Evolutionary conservation across 2,888 invertebrate species (phyloP).

Genomic region (Agrotis puta): DNA sequence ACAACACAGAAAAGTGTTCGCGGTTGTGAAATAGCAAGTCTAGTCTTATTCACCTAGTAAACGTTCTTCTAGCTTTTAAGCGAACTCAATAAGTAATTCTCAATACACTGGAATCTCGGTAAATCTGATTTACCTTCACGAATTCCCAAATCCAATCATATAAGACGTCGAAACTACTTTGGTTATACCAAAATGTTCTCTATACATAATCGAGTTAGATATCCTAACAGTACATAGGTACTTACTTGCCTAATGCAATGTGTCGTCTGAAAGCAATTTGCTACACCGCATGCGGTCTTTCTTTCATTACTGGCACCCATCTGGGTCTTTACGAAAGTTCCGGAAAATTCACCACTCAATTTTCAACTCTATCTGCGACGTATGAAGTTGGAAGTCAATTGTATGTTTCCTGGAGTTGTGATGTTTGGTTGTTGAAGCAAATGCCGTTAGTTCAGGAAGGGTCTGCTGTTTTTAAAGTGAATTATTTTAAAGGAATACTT

Average conservation of each 20-base stretch:
- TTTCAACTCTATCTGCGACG: not conserved
- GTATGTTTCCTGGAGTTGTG: constrained; percentile 15
- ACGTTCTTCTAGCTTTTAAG: too few relatives aligned
- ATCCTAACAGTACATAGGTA: constrained; percentile 61
- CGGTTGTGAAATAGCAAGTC: too few relatives aligned
- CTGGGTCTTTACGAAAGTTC: constrained; percentile 57
- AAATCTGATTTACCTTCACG: too few relatives aligned
- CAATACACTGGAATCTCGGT: too few relatives aligned
- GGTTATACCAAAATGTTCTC: constrained; percentile 11
- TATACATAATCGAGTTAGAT: constrained; percentile 52
- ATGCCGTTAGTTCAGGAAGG: constrained; percentile 70
- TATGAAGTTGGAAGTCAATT: constrained; percentile 13
- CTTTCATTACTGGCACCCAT: constrained; percentile 81
- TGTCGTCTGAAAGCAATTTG: constrained; percentile 90
- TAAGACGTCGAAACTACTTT: constrained; percentile 19
- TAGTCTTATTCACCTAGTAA: too few relatives aligned
- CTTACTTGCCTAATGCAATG: constrained; percentile 82
- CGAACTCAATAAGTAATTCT: too few relatives aligned
- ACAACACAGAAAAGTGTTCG: too few relatives aligned
- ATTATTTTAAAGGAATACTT: constrained; percentile 73
- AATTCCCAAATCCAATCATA: constrained; percentile 39
- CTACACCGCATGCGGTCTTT: constrained; percentile 85
- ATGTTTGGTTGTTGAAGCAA: constrained; percentile 22
- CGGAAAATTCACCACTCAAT: constrained; percentile 7
- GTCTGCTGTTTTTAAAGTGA: constrained; percentile 75